phyloP scores from a whole-genome alignment of 2,888 invertebrate genomes.

The Nemotelus pantherinus region DNA sequence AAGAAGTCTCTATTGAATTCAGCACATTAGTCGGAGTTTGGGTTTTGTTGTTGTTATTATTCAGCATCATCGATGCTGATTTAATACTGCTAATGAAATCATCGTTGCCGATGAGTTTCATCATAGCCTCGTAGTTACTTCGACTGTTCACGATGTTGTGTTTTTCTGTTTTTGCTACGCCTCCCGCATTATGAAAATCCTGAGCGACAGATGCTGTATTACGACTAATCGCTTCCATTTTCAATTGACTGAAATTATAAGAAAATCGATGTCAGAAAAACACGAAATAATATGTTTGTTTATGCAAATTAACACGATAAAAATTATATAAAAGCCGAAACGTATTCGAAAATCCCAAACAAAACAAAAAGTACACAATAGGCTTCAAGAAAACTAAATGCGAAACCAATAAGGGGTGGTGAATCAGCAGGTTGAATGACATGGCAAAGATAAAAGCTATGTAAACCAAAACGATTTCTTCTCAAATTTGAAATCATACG shows the following conservation, averaged over 20 bases:
- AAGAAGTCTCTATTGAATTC: slow-evolving; percentile 44
- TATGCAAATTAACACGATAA: too few species aligned
- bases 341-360: neutral
- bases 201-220: slow-evolving; percentile 66
- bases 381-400: slow-evolving; percentile 42
- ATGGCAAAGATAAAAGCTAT: slow-evolving; percentile 23
- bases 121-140: slow-evolving; percentile 29
- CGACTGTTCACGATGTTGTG: slow-evolving; percentile 15
- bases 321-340: neutral
- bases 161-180: slow-evolving; percentile 57
- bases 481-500: neutral
- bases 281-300: neutral
- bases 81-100: slow-evolving; percentile 15
- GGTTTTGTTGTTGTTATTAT: slow-evolving; percentile 55
- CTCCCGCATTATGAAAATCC: slow-evolving; percentile 75
- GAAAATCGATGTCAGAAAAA: slow-evolving; percentile 1
- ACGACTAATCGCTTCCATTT: slow-evolving; percentile 66
- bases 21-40: slow-evolving; percentile 31
- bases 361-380: neutral
- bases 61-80: slow-evolving; percentile 43
- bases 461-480: neutral
- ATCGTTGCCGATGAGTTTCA: slow-evolving; percentile 19
- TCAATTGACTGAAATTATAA: slow-evolving; percentile 60
- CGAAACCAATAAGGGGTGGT: slow-evolving; percentile 25
- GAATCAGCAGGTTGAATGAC: too few species aligned